Percentiles rank a stretch among this genome's conserved stretches.
Conservation (phyloP, 2,113 vertebrate genomes). For the Sakesphorus luctuosus region DNA sequence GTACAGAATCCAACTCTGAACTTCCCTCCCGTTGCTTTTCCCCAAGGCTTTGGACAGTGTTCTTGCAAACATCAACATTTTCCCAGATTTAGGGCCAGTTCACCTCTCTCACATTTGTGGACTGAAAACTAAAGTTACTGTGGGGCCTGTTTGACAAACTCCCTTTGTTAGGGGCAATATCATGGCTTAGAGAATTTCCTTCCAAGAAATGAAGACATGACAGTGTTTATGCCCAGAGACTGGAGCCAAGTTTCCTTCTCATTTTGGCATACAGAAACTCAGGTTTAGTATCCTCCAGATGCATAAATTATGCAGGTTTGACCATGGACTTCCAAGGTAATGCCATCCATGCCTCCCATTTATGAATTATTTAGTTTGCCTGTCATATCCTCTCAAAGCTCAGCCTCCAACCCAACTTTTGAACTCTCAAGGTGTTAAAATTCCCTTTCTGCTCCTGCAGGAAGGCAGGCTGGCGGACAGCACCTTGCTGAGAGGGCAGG, state of each 20-base stretch:
- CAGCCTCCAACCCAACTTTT: not conserved
- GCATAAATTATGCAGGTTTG: not conserved
- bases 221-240: not conserved
- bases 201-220: not conserved
- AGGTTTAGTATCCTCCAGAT: slow-evolving; percentile 4
- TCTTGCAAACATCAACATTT: not conserved
- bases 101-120: slow-evolving; percentile 26
- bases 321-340: not conserved
- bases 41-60: not conserved
- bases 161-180: not conserved
- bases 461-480: not conserved
- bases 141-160: not conserved
- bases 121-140: not conserved
- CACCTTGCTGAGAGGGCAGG: not conserved
- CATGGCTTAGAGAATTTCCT: not conserved
- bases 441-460: not conserved
- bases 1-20: not conserved
- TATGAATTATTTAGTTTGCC: not conserved
- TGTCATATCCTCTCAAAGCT: not conserved
- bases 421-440: not conserved
- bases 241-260: slow-evolving; percentile 13
- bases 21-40: not conserved
- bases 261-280: not conserved
- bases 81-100: slow-evolving; percentile 13
- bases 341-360: not conserved